A percentile compares a stretch with the other conserved stretches of the same genome.
Evolutionary conservation across 2,888 invertebrate species (phyloP).

Genomic region (Heliothis peltigera): DNA sequence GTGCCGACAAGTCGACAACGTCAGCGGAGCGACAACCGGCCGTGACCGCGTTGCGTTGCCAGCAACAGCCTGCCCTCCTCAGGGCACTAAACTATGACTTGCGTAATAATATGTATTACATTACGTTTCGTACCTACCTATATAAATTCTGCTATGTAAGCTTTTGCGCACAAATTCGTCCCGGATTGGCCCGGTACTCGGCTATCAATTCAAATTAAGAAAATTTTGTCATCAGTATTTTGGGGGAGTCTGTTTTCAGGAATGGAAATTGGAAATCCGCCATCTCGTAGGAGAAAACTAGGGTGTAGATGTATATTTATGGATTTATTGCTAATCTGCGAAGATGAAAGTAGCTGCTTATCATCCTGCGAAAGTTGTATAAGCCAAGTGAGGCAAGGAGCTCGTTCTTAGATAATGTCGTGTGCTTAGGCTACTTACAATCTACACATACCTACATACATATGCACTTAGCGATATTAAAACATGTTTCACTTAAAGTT

Average conservation of each 20-base stretch:
- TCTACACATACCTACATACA: slow-evolving; percentile 14
- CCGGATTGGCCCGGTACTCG: slow-evolving; percentile 28
- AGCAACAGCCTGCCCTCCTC: slow-evolving; percentile 65
- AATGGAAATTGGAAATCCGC: slow-evolving; percentile 27
- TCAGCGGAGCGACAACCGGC: slow-evolving; percentile 79
- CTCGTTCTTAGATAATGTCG: slow-evolving; percentile 24
- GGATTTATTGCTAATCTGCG: slow-evolving; percentile 1
- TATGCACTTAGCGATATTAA: slow-evolving; percentile 25
- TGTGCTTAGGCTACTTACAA: slow-evolving; percentile 15
- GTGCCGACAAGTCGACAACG: slow-evolving; percentile 60
- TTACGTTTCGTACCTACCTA: slow-evolving; percentile 41
- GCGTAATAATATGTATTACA: slow-evolving; percentile 66
- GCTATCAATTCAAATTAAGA: slow-evolving; percentile 11
- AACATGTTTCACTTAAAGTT: slow-evolving; percentile 40
- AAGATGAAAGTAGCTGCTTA: slow-evolving; percentile 31
- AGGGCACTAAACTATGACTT: slow-evolving; percentile 68
- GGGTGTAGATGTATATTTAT: slow-evolving; percentile 11
- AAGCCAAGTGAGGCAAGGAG: slow-evolving; percentile 17
- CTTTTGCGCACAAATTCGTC: slow-evolving; percentile 28
- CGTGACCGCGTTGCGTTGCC: slow-evolving; percentile 82
- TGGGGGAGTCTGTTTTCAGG: slow-evolving; percentile 12
- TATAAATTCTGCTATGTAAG: slow-evolving; percentile 28
- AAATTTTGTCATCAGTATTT: slow-evolving; percentile 29
- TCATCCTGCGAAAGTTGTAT: slow-evolving; percentile 29
- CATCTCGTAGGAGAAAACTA: slow-evolving; percentile 12